Conservation (phyloP, 1,140 invertebrate species). For the Temnothorax nylanderi region DNA sequence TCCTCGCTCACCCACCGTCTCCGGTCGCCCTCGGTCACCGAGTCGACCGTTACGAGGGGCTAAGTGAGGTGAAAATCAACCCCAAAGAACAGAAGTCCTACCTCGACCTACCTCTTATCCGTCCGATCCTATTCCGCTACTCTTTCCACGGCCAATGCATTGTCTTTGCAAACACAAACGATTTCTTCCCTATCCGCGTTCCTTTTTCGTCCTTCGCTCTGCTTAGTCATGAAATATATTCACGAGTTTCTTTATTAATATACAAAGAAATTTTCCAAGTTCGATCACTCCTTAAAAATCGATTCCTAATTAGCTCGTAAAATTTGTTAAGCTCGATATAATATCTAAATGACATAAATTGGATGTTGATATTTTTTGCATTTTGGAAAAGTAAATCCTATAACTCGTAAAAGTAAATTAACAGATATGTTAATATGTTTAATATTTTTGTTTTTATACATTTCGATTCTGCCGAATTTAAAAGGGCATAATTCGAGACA, state of each 20-base stretch:
- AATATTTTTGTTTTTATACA: not conserved
- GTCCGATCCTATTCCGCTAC: conserved; percentile 66
- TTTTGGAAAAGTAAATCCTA: not conserved
- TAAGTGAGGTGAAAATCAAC: conserved; percentile 77
- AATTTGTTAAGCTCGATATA: not conserved
- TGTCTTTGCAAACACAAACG: conserved; percentile 69
- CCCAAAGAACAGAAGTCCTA: conserved; percentile 70
- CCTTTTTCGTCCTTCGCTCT: not conserved
- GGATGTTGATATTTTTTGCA: not conserved
- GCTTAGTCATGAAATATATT: not conserved
- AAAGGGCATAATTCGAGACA: not conserved
- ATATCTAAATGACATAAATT: not conserved
- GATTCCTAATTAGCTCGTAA: not conserved
- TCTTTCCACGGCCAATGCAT: conserved; percentile 67
- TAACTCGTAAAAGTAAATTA: not conserved
- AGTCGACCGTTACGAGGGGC: conserved; percentile 71
- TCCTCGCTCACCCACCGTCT: conserved; percentile 46
- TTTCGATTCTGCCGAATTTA: not conserved
- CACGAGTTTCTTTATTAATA: not conserved
- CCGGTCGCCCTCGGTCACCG: conserved; percentile 67
- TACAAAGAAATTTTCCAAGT: not conserved
- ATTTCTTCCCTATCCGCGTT: conserved; percentile 51
- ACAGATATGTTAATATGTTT: not conserved
- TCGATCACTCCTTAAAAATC: not conserved
- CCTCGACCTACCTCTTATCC: conserved; percentile 67